Evolutionary conservation across 2,113 vertebrate genomes (phyloP).

Genomic region (Physeter macrocephalus): DNA sequence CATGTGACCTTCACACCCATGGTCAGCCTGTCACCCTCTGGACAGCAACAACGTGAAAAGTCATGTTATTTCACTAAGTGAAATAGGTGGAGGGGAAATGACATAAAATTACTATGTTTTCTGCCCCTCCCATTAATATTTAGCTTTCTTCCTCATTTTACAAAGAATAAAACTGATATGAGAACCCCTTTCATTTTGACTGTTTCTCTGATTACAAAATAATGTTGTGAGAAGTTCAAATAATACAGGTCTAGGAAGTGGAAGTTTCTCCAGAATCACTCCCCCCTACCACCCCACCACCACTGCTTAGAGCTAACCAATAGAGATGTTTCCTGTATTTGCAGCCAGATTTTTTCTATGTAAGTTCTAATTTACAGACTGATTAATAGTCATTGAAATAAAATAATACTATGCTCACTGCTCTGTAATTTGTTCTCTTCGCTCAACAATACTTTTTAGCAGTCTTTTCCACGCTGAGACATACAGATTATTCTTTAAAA

Average conservation of each 20-base stretch:
- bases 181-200: neutral
- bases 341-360: neutral
- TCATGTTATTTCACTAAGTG: neutral
- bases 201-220: neutral
- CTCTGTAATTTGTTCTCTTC: neutral
- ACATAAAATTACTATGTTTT: neutral
- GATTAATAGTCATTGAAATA: neutral
- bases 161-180: neutral
- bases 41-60: neutral
- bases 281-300: neutral
- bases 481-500: neutral
- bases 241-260: neutral
- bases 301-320: neutral
- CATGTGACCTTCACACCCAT: neutral
- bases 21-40: neutral
- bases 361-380: neutral
- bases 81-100: neutral
- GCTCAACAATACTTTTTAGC: neutral
- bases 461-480: neutral
- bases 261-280: neutral
- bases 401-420: neutral
- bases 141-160: neutral
- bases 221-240: neutral
- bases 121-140: neutral
- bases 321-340: neutral